Base-by-base conservation (phyloP, 2,888 invertebrate species). In the Nezara viridula region DNA sequence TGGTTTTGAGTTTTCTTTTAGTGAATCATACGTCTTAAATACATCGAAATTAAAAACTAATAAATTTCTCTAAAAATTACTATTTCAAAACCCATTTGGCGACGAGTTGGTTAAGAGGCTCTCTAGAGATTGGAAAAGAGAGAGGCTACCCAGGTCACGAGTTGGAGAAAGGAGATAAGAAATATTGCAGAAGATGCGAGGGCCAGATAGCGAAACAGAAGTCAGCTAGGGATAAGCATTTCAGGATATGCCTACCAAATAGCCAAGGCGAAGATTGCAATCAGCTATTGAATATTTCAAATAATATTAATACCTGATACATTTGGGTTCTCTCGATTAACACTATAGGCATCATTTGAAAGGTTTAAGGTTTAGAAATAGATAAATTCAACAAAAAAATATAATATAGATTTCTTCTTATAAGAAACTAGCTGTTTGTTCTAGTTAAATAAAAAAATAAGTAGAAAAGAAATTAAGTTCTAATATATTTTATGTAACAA, bases 81-180 rank as follows among this genome's bases (percentile, higher is more conserved):
- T 3, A 73, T 73, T 73, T 73, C 32, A 73, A 37, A 73, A 73
- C 37, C 66, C 66, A 73, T 73, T 73, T 73, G 66, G 66, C 7
- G 66, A 73, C 66, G 32, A 73, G 66, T 37, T 73, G 19, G 66
- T 37, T 19, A 73, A 73, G 66, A 73, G 66, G 66, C 66, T 12
- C 37, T 7, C 32, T 19, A 21, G 66, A 73, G 66, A 73, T 73
- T 73, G 66, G 32, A 73, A 73, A 73, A 73, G 66, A 37, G 66
- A 73, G 66, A 73, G 66, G 66, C 66, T 73, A 32, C 66, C 32
- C 66, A 73, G 66, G 66, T 73, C 66, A 73, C 66, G 66, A 73
- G 37, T 32, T n/a, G 44, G 81, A 81, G 81, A 81, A 81, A 81
- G 81, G 81, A 81, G 81, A 81, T 81, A 81, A 44, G 81, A 81